phyloP scores from a whole-genome alignment of 2,797 vertebrate species.

The Peromyscus nudipes region DNA sequence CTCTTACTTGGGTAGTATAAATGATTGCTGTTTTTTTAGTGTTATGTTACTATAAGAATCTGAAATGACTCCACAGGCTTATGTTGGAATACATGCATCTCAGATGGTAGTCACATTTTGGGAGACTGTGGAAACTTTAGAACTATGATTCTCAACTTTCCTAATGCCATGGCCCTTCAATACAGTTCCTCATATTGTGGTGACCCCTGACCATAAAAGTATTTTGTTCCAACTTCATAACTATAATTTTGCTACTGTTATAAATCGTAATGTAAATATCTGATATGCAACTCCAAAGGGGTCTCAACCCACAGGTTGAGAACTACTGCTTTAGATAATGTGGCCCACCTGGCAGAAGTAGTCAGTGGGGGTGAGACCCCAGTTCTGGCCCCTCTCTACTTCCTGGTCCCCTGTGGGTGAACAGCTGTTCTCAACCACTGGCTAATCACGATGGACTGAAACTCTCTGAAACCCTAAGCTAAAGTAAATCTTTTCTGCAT shows the following conservation, averaged over 20 bases:
- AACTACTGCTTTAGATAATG: neutral
- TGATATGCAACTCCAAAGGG: neutral
- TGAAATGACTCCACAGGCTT: neutral
- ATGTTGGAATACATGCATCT: neutral
- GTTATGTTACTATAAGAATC: neutral
- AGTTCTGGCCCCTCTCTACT: no score
- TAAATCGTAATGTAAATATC: neutral
- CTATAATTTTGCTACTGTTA: neutral
- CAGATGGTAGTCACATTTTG: neutral
- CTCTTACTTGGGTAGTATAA: neutral
- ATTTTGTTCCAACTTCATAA: neutral
- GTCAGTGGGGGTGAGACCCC: neutral
- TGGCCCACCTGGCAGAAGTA: neutral
- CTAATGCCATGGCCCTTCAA: neutral
- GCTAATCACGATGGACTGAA: neutral
- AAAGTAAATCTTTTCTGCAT: neutral
- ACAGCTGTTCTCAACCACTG: neutral
- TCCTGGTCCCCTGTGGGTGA: neutral
- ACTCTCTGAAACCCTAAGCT: neutral
- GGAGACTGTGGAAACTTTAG: neutral
- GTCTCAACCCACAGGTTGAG: neutral
- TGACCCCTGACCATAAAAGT: neutral
- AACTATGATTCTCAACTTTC: neutral
- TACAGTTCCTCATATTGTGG: neutral
- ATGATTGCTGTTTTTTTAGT: slow-evolving; percentile 9